Percentiles rank a stretch among this genome's conserved stretches.
phyloP scores from a whole-genome alignment of 2,888 invertebrate species.

The Campoletis raptor region DNA sequence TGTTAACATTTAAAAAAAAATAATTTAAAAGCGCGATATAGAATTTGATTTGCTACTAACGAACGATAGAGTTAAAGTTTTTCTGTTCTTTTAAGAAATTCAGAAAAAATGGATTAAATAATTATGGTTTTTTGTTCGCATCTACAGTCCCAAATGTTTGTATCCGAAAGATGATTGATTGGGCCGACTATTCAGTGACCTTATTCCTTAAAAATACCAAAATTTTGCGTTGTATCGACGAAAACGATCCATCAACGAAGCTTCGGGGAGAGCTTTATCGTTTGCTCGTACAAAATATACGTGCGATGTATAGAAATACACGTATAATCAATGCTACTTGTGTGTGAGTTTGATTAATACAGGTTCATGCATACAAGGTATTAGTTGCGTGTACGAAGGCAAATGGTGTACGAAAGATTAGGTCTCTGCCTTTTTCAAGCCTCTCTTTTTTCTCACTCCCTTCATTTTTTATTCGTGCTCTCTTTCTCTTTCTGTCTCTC shows the following conservation, averaged over 20 bases:
- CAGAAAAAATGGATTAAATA: background rate
- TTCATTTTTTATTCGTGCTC: background rate
- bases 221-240: conserved; percentile 21
- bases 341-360: background rate
- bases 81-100: background rate
- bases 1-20: too few relatives aligned
- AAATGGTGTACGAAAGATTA: conserved; percentile 25
- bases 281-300: conserved; percentile 1
- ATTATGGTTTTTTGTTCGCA: background rate
- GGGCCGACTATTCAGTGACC: background rate
- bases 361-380: conserved; percentile 1
- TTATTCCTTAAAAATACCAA: background rate
- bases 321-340: background rate
- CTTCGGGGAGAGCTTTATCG: background rate
- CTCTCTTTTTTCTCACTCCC: conserved; percentile 13
- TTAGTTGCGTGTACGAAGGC: conserved; percentile 50
- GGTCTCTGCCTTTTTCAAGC: background rate
- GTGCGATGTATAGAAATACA: background rate
- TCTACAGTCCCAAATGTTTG: background rate
- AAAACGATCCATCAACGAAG: conserved; percentile 17
- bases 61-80: background rate
- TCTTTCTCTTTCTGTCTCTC: background rate
- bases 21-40: too few relatives aligned
- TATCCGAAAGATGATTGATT: background rate
- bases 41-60: background rate